Evolutionary conservation across 2,888 invertebrate species (phyloP).

Genomic region (Leptinotarsa rubiginosa): DNA sequence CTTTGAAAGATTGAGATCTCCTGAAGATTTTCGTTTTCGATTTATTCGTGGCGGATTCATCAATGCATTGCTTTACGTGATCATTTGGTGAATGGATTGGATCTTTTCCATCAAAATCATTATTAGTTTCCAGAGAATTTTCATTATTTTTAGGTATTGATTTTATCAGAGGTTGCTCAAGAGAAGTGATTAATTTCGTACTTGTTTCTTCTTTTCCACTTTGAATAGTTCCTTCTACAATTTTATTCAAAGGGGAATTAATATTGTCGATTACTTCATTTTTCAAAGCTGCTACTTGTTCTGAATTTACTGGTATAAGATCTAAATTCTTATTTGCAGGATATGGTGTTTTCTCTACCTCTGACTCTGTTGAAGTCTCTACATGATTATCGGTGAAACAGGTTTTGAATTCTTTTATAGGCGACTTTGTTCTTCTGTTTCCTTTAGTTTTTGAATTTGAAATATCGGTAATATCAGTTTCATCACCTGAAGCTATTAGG

Average conservation of each 20-base stretch:
- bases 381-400: neutral
- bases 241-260: neutral
- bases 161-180: too few species aligned
- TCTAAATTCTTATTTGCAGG: neutral
- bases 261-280: neutral
- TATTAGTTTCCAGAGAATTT: neutral
- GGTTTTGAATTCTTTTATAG: constrained; percentile 10
- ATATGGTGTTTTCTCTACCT: neutral
- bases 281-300: neutral
- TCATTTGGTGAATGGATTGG: neutral
- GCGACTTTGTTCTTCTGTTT: neutral
- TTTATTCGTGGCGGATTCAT: neutral
- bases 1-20: neutral
- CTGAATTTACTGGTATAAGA: neutral
- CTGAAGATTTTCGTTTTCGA: neutral
- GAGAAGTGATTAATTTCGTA: neutral
- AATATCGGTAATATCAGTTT: neutral
- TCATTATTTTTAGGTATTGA: neutral
- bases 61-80: neutral
- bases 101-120: neutral
- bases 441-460: neutral
- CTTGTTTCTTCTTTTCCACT: neutral
- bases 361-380: neutral
- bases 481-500: neutral
- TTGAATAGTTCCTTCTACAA: neutral